A percentile compares a stretch with the other conserved stretches of the same genome.
Evolutionary conservation across 2,888 invertebrate species (phyloP).

Genomic region (Cremastinae sp.): DNA sequence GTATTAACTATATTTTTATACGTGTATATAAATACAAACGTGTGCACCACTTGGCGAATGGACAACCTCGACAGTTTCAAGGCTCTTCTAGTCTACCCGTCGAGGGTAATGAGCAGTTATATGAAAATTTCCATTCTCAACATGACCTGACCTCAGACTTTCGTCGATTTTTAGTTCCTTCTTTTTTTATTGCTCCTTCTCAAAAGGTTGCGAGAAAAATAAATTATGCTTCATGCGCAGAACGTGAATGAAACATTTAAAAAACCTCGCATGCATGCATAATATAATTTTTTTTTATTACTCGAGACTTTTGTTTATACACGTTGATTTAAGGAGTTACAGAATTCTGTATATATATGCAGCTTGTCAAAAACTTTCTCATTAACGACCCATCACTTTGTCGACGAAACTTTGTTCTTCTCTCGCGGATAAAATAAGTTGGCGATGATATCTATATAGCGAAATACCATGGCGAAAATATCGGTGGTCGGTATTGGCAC

Average conservation of each 20-base stretch:
- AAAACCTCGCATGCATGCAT: no score
- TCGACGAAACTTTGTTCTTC: constrained; percentile 29
- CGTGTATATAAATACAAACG: constrained; percentile 3
- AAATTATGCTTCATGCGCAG: no score
- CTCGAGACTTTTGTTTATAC: constrained; percentile 25
- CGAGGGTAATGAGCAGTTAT: constrained; percentile 21
- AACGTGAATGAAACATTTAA: no score
- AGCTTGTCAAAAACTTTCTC: constrained; percentile 41
- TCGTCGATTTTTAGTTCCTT: background rate
- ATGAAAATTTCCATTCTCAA: constrained; percentile 13
- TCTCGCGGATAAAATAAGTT: constrained; percentile 27
- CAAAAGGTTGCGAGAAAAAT: no score
- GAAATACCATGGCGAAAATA: background rate
- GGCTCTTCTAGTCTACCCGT: constrained; percentile 24
- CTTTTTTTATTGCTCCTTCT: background rate
- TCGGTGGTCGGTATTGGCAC: background rate
- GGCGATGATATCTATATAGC: background rate
- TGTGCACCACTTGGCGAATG: constrained; percentile 16
- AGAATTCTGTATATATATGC: constrained; percentile 6
- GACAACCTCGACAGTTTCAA: constrained; percentile 47
- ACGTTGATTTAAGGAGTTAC: constrained; percentile 23
- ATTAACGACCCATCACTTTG: constrained; percentile 32
- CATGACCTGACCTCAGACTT: background rate
- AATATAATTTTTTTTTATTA: constrained; percentile 4
- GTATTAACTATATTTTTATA: constrained; percentile 11